Evolutionary conservation across 2,113 vertebrate genomes (phyloP).

Genomic region (Chloroceryle aenea): DNA sequence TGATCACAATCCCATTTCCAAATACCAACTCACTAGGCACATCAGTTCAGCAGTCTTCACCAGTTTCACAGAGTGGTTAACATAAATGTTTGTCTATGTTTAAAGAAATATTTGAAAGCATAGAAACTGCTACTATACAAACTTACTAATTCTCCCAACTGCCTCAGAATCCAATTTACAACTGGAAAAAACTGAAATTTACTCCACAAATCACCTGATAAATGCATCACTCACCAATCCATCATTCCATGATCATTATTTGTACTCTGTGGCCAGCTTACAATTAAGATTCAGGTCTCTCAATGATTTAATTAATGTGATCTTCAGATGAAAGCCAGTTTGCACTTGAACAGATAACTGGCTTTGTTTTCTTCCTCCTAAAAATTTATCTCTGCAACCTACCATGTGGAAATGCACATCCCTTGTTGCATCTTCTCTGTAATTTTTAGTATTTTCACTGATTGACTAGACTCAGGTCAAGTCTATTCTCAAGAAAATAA

Average conservation of each 20-base stretch:
- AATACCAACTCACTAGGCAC: neutral
- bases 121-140: neutral
- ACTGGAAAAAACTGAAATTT: neutral
- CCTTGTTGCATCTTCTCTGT: neutral
- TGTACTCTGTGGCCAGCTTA: neutral
- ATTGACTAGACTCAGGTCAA: neutral
- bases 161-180: neutral
- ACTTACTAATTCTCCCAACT: neutral
- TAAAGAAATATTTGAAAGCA: neutral
- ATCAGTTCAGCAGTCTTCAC: neutral
- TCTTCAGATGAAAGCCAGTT: neutral
- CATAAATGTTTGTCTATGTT: neutral
- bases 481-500: neutral
- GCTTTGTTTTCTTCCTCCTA: neutral
- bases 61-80: neutral
- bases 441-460: neutral
- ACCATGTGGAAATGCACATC: neutral
- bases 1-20: neutral
- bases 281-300: neutral
- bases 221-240: neutral
- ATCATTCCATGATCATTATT: neutral
- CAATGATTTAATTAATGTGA: neutral
- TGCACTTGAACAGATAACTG: fast-evolving
- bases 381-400: neutral
- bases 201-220: neutral